Evolutionary conservation across 1,140 invertebrate species (phyloP).

Genomic region (Papilio glaucus): DNA sequence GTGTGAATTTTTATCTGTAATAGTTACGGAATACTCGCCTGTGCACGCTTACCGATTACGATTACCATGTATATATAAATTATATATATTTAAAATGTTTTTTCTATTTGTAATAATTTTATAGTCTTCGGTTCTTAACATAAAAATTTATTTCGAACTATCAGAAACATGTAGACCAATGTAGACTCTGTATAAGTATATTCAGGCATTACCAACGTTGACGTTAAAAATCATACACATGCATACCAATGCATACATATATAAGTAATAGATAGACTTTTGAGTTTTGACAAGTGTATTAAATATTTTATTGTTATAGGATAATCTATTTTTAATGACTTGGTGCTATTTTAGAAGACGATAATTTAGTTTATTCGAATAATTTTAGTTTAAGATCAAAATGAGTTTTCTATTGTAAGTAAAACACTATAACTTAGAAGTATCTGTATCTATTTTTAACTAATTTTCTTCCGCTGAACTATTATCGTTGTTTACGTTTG

Average conservation of each 20-base stretch:
- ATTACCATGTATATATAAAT: no score
- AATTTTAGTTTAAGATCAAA: constrained; percentile 51
- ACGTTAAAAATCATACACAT: not conserved
- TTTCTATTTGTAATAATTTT: no score
- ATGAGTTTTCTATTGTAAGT: constrained; percentile 82
- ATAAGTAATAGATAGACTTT: constrained; percentile 44
- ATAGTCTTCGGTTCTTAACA: no score
- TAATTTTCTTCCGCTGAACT: constrained; percentile 52
- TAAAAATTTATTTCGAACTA: no score
- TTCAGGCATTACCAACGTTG: constrained; percentile 9
- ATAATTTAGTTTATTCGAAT: constrained; percentile 43
- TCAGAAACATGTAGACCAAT: no score
- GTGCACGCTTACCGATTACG: no score
- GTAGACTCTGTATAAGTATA: no score
- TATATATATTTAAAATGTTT: no score
- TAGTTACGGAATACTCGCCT: no score
- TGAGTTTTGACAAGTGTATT: constrained; percentile 43
- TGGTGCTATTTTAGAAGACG: constrained; percentile 59
- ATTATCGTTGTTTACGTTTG: constrained; percentile 70
- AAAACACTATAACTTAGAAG: constrained; percentile 30
- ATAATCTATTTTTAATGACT: constrained; percentile 66
- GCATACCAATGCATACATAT: constrained; percentile 5
- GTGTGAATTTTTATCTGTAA: no score
- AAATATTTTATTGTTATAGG: constrained; percentile 47
- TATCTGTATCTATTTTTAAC: constrained; percentile 60